phyloP scores from a whole-genome alignment of 2,888 invertebrate species.

The Agrilus cyanescens region DNA sequence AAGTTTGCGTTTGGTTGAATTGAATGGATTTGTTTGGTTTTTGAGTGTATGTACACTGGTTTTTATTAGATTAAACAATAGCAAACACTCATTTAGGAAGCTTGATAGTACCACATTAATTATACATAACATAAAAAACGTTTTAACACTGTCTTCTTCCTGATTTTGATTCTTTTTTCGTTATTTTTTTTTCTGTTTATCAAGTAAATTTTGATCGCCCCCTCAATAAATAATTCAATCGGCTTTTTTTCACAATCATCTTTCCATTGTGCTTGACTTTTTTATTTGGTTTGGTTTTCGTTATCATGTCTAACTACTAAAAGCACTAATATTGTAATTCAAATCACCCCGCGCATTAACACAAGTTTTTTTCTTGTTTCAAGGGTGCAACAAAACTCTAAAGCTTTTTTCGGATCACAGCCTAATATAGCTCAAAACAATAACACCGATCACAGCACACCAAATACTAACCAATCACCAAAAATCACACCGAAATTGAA shows the following conservation, averaged over 20 bases:
- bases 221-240: too few relatives aligned
- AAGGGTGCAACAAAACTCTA: constrained; percentile 30
- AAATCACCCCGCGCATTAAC: not conserved
- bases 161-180: constrained; percentile 2
- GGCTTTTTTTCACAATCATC: not conserved
- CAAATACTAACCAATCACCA: constrained; percentile 29
- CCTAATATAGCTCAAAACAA: constrained; percentile 34
- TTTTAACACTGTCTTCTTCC: too few relatives aligned
- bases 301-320: not conserved
- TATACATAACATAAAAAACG: too few relatives aligned
- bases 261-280: not conserved
- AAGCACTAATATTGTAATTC: too few relatives aligned
- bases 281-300: not conserved
- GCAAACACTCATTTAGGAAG: too few relatives aligned
- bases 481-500: constrained; percentile 33
- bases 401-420: constrained; percentile 34
- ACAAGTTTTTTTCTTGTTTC: constrained; percentile 23
- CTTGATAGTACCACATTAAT: too few relatives aligned
- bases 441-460: constrained; percentile 23
- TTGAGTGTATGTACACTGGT: constrained; percentile 29
- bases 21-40: constrained; percentile 8
- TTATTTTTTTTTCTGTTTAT: constrained; percentile 7
- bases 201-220: not conserved
- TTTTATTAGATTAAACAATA: constrained; percentile 13
- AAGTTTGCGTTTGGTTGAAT: constrained; percentile 23